phyloP scores from a whole-genome alignment of 2,888 invertebrate genomes.

The Blomia tropicalis region DNA sequence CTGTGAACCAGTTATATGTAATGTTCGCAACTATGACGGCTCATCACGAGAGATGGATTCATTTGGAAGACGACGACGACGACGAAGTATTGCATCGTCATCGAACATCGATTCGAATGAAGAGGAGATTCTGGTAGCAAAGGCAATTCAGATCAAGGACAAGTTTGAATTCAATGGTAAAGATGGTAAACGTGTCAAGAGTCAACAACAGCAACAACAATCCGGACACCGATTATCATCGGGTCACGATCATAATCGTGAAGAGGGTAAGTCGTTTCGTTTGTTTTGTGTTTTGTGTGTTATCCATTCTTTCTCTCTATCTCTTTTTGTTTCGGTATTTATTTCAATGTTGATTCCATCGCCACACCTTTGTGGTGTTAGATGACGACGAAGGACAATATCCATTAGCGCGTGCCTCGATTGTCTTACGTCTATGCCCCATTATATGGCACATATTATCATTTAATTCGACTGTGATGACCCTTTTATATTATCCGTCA shows the following conservation, averaged over 20 bases:
- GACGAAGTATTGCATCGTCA: background rate
- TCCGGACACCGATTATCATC: background rate
- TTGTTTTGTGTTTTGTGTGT: no score
- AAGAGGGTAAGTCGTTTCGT: conserved; percentile 12
- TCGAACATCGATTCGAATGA: background rate
- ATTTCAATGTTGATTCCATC: no score
- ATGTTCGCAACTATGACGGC: conserved; percentile 42
- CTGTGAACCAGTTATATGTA: conserved; percentile 76
- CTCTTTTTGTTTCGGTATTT: no score
- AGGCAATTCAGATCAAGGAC: conserved; percentile 11
- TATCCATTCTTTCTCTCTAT: no score
- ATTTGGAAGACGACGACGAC: conserved; percentile 59
- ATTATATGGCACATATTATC: no score
- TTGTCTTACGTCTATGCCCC: no score
- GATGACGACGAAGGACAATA: no score
- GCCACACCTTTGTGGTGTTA: no score
- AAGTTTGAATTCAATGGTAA: conserved; percentile 14
- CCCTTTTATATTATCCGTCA: no score
- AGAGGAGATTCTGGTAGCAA: conserved; percentile 5
- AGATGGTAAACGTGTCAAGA: background rate
- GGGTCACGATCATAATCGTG: background rate
- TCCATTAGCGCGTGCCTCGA: no score
- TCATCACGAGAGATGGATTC: conserved; percentile 45
- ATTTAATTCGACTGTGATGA: no score
- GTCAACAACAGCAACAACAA: no score